These are phyloP conservation scores for Brachionichthys hirsutus DNA, from an alignment of 2,113 vertebrate species.

Conservation along the genomic window DNA sequence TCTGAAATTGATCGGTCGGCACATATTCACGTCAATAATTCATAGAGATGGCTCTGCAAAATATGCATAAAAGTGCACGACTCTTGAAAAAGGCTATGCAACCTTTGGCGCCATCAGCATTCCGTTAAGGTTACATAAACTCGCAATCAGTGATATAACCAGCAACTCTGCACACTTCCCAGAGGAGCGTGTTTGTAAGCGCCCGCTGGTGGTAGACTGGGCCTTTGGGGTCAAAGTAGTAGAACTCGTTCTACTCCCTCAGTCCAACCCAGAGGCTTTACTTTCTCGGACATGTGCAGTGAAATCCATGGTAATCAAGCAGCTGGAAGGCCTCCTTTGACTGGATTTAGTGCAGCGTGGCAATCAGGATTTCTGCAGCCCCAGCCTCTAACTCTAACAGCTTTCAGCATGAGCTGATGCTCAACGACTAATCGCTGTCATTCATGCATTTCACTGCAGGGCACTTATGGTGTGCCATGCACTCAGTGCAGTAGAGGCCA, in stretches of 20 bases:
- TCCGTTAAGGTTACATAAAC: constrained; percentile 9
- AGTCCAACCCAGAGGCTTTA: constrained; percentile 38
- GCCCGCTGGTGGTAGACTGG: constrained; percentile 31
- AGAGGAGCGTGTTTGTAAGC: constrained; percentile 20
- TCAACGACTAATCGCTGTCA: constrained; percentile 20
- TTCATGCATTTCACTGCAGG: constrained; percentile 19
- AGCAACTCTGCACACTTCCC: constrained; percentile 7
- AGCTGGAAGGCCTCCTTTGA: constrained; percentile 57
- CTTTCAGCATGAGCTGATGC: constrained; percentile 19
- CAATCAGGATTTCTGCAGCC: constrained; percentile 56
- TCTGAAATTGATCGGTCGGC: constrained; percentile 38
- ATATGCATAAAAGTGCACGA: constrained; percentile 1
- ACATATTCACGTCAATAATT: constrained; percentile 50
- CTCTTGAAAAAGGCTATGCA: constrained; percentile 5
- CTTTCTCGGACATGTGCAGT: constrained; percentile 34
- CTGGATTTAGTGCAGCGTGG: constrained; percentile 59
- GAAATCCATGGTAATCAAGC: constrained; percentile 68
- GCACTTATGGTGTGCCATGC: not conserved
- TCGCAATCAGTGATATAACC: constrained; percentile 11
- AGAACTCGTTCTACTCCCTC: constrained; percentile 17
- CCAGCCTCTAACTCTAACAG: constrained; percentile 12
- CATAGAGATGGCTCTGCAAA: constrained; percentile 22
- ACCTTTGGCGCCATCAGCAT: not conserved
- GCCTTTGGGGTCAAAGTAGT: constrained; percentile 50
- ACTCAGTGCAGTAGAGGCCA: not conserved